Percentiles rank a stretch among this genome's conserved stretches.
Conservation (phyloP, 2,113 vertebrate species). For the Capra hircus region DNA sequence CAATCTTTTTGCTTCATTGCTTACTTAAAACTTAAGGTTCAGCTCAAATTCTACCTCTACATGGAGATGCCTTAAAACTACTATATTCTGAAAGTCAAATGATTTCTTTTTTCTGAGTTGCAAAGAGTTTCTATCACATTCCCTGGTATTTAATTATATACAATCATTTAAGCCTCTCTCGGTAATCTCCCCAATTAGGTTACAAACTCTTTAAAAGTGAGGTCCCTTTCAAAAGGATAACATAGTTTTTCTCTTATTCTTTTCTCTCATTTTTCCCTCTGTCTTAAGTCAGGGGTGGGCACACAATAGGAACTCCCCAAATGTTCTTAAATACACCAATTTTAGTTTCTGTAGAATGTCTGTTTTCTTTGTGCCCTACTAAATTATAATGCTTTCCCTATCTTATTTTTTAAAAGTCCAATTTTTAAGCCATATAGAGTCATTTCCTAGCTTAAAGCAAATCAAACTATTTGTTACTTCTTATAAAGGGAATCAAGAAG, state of each 20-base stretch:
- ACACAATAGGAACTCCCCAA: background rate
- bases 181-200: background rate
- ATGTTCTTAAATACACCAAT: background rate
- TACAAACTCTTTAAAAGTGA: background rate
- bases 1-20: background rate
- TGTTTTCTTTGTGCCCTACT: background rate
- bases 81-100: background rate
- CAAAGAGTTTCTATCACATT: background rate
- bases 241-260: background rate
- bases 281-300: background rate
- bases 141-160: background rate
- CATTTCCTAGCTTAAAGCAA: conserved; percentile 3
- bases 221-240: background rate
- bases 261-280: background rate
- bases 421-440: background rate
- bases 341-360: background rate
- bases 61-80: background rate
- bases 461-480: background rate
- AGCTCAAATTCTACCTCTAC: background rate
- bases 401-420: background rate
- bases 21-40: background rate
- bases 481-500: conserved; percentile 9
- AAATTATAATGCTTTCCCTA: background rate
- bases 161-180: background rate
- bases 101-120: background rate